Conservation (phyloP, 2,113 vertebrate genomes). For the Barbus barbus region DNA sequence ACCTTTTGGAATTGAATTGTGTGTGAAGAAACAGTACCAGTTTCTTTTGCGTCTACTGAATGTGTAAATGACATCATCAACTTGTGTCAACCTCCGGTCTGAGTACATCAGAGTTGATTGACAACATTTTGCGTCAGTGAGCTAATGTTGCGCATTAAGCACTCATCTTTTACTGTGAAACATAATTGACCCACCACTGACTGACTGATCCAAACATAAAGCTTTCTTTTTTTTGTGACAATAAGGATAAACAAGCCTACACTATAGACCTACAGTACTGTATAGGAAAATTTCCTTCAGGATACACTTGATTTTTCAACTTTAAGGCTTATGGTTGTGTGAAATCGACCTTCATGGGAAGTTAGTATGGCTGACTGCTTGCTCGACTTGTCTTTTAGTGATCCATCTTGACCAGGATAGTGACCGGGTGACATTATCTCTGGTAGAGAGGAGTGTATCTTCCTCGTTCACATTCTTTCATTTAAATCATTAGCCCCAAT, state of each 20-base stretch:
- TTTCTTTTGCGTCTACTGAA: background rate
- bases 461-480: constrained; percentile 10
- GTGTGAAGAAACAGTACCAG: constrained; percentile 1
- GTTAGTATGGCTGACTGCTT: background rate
- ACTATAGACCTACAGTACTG: background rate
- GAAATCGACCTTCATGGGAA: background rate
- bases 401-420: background rate
- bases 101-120: background rate
- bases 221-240: background rate
- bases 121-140: background rate
- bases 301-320: background rate
- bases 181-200: background rate
- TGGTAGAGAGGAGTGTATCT: background rate
- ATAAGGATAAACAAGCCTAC: background rate
- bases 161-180: background rate
- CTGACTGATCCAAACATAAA: background rate
- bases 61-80: constrained; percentile 25
- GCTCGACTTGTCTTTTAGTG: constrained; percentile 8
- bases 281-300: background rate
- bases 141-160: background rate
- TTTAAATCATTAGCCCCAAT: constrained; percentile 21
- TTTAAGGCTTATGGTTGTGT: background rate
- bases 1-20: constrained; percentile 8
- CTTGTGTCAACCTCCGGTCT: constrained; percentile 4
- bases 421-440: constrained; percentile 20